These are phyloP conservation scores for Brachypodius melanocephalos DNA, from an alignment of 2,113 vertebrate species.

Conservation along the genomic window DNA sequence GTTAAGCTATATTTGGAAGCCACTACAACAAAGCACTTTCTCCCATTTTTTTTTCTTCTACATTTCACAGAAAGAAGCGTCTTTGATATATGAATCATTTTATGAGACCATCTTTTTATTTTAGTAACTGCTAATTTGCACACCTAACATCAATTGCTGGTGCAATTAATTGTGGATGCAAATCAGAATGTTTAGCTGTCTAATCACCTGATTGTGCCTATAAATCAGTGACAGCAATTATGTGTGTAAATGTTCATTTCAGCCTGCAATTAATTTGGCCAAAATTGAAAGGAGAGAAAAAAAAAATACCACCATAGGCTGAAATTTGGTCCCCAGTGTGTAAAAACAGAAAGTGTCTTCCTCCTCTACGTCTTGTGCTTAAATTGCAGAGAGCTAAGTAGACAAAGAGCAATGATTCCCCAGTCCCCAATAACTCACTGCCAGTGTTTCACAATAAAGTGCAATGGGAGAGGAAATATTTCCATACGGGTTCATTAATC, in stretches of 20 bases:
- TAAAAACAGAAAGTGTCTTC: conserved; percentile 12
- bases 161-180: conserved; percentile 42
- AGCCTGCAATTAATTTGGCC: conserved; percentile 25
- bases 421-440: conserved; percentile 44
- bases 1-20: conserved; percentile 35
- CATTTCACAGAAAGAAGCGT: neutral
- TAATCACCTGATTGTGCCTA: conserved; percentile 28
- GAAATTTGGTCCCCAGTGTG: neutral
- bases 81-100: conserved; percentile 39
- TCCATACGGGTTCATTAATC: conserved; percentile 60
- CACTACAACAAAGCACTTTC: conserved; percentile 6
- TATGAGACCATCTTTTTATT: conserved; percentile 15
- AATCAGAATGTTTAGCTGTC: conserved; percentile 38
- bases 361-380: neutral
- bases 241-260: conserved; percentile 44
- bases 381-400: conserved; percentile 25
- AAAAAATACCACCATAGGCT: neutral
- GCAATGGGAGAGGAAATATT: conserved; percentile 57
- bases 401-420: conserved; percentile 59
- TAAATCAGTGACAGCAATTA: conserved; percentile 53
- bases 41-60: neutral
- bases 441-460: conserved; percentile 52
- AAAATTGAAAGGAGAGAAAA: conserved; percentile 27
- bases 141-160: conserved; percentile 15
- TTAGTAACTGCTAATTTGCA: conserved; percentile 55